Evolutionary conservation across 2,113 vertebrate genomes (phyloP).

Genomic region (Glaucidium brasilianum): DNA sequence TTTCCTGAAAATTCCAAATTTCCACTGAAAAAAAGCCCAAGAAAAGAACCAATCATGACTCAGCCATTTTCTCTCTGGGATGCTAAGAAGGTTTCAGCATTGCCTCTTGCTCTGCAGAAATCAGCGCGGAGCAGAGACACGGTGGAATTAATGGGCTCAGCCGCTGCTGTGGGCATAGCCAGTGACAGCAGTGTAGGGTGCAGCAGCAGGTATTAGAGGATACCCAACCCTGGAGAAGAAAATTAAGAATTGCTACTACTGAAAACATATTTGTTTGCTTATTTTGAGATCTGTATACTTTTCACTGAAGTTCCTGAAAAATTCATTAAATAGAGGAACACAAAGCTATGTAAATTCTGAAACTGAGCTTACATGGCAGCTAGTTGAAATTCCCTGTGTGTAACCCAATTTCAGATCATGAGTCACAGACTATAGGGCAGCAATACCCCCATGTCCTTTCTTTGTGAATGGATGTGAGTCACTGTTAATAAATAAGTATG

Average conservation of each 20-base stretch:
- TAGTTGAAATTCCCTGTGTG: background rate
- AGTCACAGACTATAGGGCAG: background rate
- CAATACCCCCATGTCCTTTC: background rate
- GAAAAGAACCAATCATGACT: background rate
- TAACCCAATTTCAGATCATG: background rate
- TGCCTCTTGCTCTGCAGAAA: background rate
- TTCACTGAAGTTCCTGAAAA: background rate
- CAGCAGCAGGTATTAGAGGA: background rate
- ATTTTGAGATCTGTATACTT: background rate
- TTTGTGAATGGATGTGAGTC: background rate
- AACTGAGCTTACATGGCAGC: background rate
- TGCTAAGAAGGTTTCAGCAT: background rate
- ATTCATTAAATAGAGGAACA: background rate
- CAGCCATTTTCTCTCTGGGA: background rate
- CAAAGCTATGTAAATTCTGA: background rate
- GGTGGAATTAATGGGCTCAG: background rate
- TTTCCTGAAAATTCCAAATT: background rate
- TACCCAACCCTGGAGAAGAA: background rate
- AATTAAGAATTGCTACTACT: background rate
- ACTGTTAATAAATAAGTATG: constrained; percentile 9
- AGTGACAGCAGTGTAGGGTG: background rate
- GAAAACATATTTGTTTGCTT: background rate
- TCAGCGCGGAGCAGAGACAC: background rate
- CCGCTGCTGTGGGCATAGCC: background rate
- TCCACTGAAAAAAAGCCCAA: background rate